Conservation (phyloP, 1,140 invertebrate species). For the Danaus melanippus region DNA sequence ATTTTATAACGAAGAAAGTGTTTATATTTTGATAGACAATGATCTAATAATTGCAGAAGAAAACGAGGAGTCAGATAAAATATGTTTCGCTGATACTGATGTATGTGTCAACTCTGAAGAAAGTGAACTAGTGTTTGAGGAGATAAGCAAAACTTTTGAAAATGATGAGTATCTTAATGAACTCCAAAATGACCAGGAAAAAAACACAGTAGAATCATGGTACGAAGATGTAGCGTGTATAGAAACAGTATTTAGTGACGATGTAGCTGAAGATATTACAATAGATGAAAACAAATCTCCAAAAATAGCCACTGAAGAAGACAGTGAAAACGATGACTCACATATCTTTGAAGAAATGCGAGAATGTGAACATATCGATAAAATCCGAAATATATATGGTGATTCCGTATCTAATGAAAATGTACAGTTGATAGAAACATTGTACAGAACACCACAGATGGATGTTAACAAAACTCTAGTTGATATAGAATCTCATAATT, state of each 20-base stretch:
- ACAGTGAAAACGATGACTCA: slow-evolving; percentile 18
- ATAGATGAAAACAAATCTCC: slow-evolving; percentile 36
- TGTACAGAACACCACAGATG: slow-evolving; percentile 54
- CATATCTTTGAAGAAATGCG: slow-evolving; percentile 19
- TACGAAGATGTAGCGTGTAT: slow-evolving; percentile 63
- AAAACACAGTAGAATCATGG: slow-evolving; percentile 46
- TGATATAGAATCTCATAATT: slow-evolving; percentile 39
- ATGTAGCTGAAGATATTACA: slow-evolving; percentile 47
- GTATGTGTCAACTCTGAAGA: slow-evolving; percentile 19
- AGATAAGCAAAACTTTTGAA: not conserved
- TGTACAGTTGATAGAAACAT: slow-evolving; percentile 43
- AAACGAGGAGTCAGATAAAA: slow-evolving; percentile 37
- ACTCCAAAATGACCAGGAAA: slow-evolving; percentile 24
- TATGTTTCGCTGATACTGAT: slow-evolving; percentile 38
- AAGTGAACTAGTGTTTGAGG: slow-evolving; percentile 10
- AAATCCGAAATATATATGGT: slow-evolving; percentile 48
- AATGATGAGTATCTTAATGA: slow-evolving; percentile 20
- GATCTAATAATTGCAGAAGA: slow-evolving; percentile 50
- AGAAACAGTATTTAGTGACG: slow-evolving; percentile 64
- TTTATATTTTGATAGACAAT: slow-evolving; percentile 60
- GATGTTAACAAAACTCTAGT: slow-evolving; percentile 49
- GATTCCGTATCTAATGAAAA: slow-evolving; percentile 40
- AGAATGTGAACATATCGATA: slow-evolving; percentile 38
- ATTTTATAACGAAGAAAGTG: slow-evolving; percentile 49
- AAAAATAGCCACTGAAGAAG: slow-evolving; percentile 24